phyloP scores from a whole-genome alignment of 2,888 invertebrate genomes.

The Limenitis camilla region DNA sequence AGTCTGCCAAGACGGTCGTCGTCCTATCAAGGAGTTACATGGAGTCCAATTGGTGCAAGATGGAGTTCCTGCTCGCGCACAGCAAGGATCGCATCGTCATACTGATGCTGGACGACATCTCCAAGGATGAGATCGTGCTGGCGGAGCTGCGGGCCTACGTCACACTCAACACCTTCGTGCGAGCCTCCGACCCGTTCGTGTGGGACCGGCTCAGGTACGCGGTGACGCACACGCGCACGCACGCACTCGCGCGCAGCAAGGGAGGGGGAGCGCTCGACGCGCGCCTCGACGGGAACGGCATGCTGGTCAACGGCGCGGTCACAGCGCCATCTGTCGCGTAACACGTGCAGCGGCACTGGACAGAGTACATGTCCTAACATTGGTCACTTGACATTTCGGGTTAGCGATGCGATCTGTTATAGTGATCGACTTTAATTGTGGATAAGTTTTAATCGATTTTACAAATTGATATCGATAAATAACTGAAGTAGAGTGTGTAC shows the following conservation, averaged over 20 bases:
- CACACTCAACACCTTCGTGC: constrained; percentile 84
- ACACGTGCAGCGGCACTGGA: no score
- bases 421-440: no score
- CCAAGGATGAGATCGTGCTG: constrained; percentile 58
- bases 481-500: no score
- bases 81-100: constrained; percentile 65
- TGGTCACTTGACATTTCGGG: no score
- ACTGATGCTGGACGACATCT: constrained; percentile 76
- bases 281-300: not conserved
- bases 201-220: constrained; percentile 85
- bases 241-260: not conserved
- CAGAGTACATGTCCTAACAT: no score
- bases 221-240: constrained; percentile 52
- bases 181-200: constrained; percentile 87
- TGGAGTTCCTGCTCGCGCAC: not conserved
- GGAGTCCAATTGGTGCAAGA: not conserved
- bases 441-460: no score
- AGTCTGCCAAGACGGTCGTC: not conserved
- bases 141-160: constrained; percentile 77
- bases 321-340: not conserved
- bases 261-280: constrained; percentile 17
- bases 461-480: no score
- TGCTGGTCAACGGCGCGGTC: constrained; percentile 5
- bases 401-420: no score
- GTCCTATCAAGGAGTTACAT: not conserved